Evolutionary conservation across 2,888 invertebrate species (phyloP).

Genomic region (Tiliacea aurago): DNA sequence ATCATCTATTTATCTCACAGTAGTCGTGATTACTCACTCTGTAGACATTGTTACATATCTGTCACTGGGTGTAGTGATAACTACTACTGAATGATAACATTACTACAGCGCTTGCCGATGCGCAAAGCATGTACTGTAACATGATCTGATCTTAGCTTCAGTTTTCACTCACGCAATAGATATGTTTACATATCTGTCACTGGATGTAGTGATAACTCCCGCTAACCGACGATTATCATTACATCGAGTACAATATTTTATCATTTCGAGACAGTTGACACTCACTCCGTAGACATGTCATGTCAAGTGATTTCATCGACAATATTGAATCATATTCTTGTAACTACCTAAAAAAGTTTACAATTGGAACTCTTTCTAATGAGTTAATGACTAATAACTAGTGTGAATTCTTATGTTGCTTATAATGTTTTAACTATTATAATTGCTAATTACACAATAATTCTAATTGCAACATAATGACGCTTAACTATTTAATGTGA

Average conservation of each 20-base stretch:
- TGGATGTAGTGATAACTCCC: slow-evolving; percentile 37
- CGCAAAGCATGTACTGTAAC: too few relatives aligned
- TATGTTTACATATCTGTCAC: slow-evolving; percentile 54
- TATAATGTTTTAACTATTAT: neutral
- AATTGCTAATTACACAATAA: neutral
- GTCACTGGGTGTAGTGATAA: slow-evolving; percentile 62
- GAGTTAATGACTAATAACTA: neutral
- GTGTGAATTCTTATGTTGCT: neutral
- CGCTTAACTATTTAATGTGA: neutral
- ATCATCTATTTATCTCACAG: too few relatives aligned
- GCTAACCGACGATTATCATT: neutral
- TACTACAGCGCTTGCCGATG: neutral
- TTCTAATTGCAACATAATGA: neutral
- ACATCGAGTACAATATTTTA: neutral
- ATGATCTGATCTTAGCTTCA: slow-evolving; percentile 10
- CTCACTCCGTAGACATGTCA: slow-evolving; percentile 40
- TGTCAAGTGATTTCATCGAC: neutral
- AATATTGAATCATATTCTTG: neutral
- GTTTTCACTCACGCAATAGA: slow-evolving; percentile 45
- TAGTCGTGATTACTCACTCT: neutral
- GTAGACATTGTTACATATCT: neutral
- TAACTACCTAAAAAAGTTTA: neutral
- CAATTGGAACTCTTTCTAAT: neutral
- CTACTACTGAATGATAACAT: slow-evolving; percentile 6
- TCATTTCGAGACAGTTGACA: slow-evolving; percentile 33